Percentiles rank a stretch among this genome's conserved stretches.
Evolutionary conservation across 2,888 invertebrate genomes (phyloP).

Genomic region (Dynastes tityus): DNA sequence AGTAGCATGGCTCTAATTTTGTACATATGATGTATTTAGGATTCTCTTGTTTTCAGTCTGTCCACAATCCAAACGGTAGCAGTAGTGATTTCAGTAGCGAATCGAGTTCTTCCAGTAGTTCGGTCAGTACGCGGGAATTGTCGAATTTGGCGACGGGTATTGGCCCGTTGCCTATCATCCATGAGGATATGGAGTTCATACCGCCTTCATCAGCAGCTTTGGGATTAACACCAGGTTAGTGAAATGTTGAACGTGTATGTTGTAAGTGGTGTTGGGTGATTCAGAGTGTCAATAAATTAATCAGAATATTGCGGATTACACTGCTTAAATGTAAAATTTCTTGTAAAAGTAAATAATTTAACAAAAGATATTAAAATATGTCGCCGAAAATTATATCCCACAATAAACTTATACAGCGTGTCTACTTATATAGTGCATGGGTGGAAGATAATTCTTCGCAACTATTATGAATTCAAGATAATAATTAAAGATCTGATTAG

Average conservation of each 20-base stretch:
- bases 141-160: constrained; percentile 65
- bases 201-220: constrained; percentile 63
- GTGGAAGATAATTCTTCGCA: too few relatives aligned
- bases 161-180: constrained; percentile 83
- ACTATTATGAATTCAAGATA: too few relatives aligned
- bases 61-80: constrained; percentile 64
- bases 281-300: too few relatives aligned
- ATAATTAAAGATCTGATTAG: too few relatives aligned
- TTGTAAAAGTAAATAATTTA: too few relatives aligned
- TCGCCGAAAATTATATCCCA: too few relatives aligned
- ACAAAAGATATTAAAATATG: too few relatives aligned
- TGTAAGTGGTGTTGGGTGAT: too few relatives aligned
- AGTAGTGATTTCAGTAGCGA: constrained; percentile 64
- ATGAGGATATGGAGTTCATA: constrained; percentile 87
- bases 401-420: too few relatives aligned
- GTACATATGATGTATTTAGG: constrained; percentile 12
- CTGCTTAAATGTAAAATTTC: too few relatives aligned
- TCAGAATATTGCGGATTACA: neutral
- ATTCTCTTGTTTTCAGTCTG: constrained; percentile 60
- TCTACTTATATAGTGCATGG: too few relatives aligned
- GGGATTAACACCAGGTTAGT: constrained; percentile 66
- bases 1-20: constrained; percentile 15
- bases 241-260: neutral
- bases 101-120: constrained; percentile 67
- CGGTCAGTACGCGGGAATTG: constrained; percentile 66